Evolutionary conservation across 2,797 vertebrate species (phyloP).

Genomic region (Rhynchotus rufescens): DNA sequence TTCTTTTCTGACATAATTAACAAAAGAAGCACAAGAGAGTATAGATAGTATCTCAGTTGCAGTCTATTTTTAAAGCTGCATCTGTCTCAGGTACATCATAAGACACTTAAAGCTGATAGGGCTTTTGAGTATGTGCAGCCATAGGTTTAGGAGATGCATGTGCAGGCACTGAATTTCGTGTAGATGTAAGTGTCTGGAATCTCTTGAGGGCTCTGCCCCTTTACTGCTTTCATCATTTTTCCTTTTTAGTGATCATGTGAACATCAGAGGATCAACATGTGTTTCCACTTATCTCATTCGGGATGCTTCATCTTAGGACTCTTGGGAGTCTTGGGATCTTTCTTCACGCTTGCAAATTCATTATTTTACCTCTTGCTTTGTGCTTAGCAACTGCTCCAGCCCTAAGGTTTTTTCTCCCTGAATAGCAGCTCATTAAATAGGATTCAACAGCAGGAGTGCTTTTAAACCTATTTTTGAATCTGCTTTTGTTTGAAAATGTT

Average conservation of each 20-base stretch:
- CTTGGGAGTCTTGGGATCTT: background rate
- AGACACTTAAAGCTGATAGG: background rate
- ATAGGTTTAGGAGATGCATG: background rate
- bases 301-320: background rate
- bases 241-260: background rate
- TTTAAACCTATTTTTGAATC: background rate
- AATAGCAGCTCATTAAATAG: background rate
- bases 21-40: background rate
- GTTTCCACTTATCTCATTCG: background rate
- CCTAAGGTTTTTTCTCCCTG: slow-evolving; percentile 4
- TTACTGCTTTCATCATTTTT: background rate
- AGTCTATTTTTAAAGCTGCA: background rate
- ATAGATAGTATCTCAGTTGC: background rate
- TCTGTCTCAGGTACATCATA: background rate
- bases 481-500: background rate
- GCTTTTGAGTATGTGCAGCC: background rate
- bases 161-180: background rate
- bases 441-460: background rate
- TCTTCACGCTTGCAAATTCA: background rate
- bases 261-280: slow-evolving; percentile 16
- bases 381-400: background rate
- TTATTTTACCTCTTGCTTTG: slow-evolving; percentile 26
- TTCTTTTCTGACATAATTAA: background rate
- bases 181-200: background rate
- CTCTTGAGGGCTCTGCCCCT: background rate